Conservation (phyloP, 2,888 invertebrate genomes). For the Cenopis cana region DNA sequence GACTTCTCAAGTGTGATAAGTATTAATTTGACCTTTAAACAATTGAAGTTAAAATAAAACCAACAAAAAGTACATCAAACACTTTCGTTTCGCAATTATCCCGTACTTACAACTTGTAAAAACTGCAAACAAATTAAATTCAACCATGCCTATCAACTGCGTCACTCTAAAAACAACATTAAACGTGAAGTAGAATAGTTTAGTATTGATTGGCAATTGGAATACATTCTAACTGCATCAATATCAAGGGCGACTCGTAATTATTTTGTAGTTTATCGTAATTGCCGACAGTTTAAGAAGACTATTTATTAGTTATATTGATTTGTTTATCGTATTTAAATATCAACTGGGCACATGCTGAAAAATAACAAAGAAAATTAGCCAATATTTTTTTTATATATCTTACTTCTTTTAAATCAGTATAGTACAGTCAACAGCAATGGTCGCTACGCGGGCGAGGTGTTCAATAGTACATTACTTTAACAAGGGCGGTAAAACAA, state of each 20-base stretch:
- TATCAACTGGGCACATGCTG: no score
- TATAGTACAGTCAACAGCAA: no score
- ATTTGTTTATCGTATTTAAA: no score
- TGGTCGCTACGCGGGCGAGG: no score
- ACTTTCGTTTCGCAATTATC: slow-evolving; percentile 42
- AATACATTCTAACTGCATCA: slow-evolving; percentile 48
- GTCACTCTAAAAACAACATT: slow-evolving; percentile 4
- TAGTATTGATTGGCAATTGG: neutral
- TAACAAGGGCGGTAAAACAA: no score
- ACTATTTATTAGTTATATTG: slow-evolving; percentile 10
- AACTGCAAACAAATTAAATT: slow-evolving; percentile 31
- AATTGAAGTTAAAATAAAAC: slow-evolving; percentile 35
- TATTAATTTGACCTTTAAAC: slow-evolving; percentile 21
- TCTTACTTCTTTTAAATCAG: no score
- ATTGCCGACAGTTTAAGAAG: slow-evolving; percentile 35
- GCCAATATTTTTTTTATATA: no score
- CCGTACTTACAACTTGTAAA: slow-evolving; percentile 22
- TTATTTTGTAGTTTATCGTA: slow-evolving; percentile 38
- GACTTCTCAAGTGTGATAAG: neutral
- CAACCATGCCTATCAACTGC: slow-evolving; percentile 4
- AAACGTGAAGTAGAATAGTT: neutral
- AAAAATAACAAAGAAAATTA: no score
- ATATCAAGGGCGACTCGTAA: slow-evolving; percentile 58
- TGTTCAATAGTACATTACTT: no score
- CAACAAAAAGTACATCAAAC: slow-evolving; percentile 36